Conservation (phyloP, 2,888 invertebrate species). For the Calameuta filiformis region DNA sequence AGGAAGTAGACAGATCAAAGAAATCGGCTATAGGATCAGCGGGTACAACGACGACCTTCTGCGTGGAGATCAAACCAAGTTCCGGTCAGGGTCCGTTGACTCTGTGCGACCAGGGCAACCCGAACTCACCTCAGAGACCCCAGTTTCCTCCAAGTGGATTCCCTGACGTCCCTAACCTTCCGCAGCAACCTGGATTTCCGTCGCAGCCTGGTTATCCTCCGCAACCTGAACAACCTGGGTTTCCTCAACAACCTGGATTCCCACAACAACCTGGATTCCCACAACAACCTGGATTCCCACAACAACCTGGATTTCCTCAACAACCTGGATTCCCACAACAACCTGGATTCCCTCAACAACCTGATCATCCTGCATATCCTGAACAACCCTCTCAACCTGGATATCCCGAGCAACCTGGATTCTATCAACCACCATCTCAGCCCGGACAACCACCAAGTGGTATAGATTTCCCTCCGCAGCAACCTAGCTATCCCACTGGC, state of each 20-base stretch:
- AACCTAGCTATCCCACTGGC: too few relatives aligned
- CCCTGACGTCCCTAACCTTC: too few relatives aligned
- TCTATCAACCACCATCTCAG: too few relatives aligned
- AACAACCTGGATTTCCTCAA: too few relatives aligned
- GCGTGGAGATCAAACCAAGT: slow-evolving; percentile 65
- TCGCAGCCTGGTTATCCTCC: not conserved
- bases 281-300: not conserved
- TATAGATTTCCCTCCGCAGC: too few relatives aligned
- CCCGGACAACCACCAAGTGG: too few relatives aligned
- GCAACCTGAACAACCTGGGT: not conserved
- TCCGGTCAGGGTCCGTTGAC: too few relatives aligned
- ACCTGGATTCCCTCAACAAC: not conserved
- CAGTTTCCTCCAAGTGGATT: too few relatives aligned
- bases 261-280: not conserved
- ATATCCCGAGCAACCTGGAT: not conserved
- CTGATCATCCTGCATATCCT: not conserved
- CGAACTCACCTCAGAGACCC: too few relatives aligned
- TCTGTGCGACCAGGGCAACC: too few relatives aligned
- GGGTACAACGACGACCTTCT: slow-evolving; percentile 63
- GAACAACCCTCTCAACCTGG: not conserved
- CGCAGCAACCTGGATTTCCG: too few relatives aligned
- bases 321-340: not conserved
- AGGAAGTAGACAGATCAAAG: slow-evolving; percentile 43
- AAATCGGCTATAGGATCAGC: slow-evolving; percentile 49
- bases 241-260: not conserved